Evolutionary conservation across 2,888 invertebrate genomes (phyloP), one percentile per base, ranked within the genome.

Genomic region (Amblyteles armatorius): DNA sequence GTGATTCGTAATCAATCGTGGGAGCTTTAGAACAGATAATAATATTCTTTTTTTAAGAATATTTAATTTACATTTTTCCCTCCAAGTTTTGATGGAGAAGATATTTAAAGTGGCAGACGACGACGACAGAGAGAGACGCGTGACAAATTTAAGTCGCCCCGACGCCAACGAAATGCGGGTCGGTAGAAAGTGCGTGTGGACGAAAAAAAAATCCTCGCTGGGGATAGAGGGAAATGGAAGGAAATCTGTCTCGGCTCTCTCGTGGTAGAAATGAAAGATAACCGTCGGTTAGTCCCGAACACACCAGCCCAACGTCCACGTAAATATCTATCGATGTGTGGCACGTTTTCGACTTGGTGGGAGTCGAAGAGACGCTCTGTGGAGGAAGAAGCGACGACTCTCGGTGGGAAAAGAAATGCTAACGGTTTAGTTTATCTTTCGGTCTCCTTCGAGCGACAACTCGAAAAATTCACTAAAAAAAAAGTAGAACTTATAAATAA

Each of bases 291-390:
- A 33, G 40, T 73, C 44, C 26, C 22, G 29, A 16, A 33, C 55
- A 57, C n/a, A 44, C 60, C 13, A 29, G 26, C 40, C 52, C 36
- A 55, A 48, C 13, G 11, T 72, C 57, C 57, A 22, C 55, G 55
- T 55, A 22, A 22, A 55, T 57, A 13, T 84, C 71, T 89, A 90
- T 90, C 89, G 88, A 88, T 74, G 86, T 86, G 79, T 57, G 13
- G 26, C 57, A 4, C 44, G 82, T 84, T 88, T 88, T 79, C 88
- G 89, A 87, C 90, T 77, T 22, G 82, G 87, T 88, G 86, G 87
- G 85, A 89, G 89, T 57, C 57, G 57, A 26, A 11, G 22, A 22
- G 57, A 4, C 57, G 26, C 26, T 57, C 57, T 16, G 57, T 57
- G 57, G 57, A 57, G 57, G 57, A 57, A 26, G 22, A 57, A 22